Evolutionary conservation across 2,797 vertebrate genomes (phyloP).

Genomic region (Ctenosaura bakeri): DNA sequence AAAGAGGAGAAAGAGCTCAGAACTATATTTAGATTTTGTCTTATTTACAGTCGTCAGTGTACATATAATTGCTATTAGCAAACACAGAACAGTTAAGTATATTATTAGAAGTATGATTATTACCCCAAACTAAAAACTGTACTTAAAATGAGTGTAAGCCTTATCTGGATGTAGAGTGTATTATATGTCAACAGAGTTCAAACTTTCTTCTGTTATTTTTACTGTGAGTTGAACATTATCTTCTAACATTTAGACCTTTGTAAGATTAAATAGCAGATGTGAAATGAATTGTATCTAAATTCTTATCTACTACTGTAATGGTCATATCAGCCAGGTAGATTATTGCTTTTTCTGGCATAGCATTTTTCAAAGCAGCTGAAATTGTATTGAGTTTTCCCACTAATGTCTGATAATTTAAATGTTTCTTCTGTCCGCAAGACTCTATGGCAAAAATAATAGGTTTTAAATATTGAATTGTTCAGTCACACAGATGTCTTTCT

Average conservation of each 20-base stretch:
- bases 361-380: neutral
- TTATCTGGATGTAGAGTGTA: too few species aligned
- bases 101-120: too few species aligned
- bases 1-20: neutral
- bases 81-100: neutral
- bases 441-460: neutral
- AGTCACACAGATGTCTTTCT: neutral
- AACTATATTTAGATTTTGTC: neutral
- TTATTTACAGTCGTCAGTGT: neutral
- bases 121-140: too few species aligned
- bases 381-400: neutral
- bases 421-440: neutral
- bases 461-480: neutral
- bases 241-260: neutral
- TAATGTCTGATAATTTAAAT: neutral
- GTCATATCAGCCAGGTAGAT: slow-evolving; percentile 17
- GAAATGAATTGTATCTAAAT: slow-evolving; percentile 27
- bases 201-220: slow-evolving; percentile 18
- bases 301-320: neutral
- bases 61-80: neutral
- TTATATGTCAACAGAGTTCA: neutral
- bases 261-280: slow-evolving; percentile 11
- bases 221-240: neutral
- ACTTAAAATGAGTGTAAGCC: too few species aligned
- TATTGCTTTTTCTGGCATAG: neutral